Evolutionary conservation across 2,113 vertebrate genomes (phyloP), one percentile per base, ranked within the genome.

Genomic region (Tenrec ecaudatus): DNA sequence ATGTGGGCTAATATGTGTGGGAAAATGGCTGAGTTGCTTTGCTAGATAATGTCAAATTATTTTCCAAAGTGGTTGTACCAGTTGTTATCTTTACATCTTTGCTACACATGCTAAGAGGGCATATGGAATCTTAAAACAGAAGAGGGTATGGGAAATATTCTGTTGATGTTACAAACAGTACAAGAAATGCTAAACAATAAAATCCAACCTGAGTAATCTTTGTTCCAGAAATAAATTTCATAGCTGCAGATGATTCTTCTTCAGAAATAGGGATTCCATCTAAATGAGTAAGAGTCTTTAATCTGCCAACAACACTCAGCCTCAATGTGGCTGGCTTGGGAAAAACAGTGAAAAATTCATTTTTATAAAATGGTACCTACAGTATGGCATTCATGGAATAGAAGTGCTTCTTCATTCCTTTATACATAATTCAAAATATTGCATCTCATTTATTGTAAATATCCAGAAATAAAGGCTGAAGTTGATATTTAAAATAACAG

Each of bases 231-330:
- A 96, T 97, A 81, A 97, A 96, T 66, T 97, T 97, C 91, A 97
- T 75, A 75, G 98, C 97, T 62, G 96, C 95, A 38, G 91, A 75
- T 36, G 95, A 94, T 96, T 99, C 98, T 82, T 98, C 97, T 85
- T 98, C 97, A 68, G 98, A 97, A 92, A 99, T 97, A 62, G 97
- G 57, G n/a, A 93, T 60, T 68, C 96, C 95, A 17, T 99, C 97
- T 86, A 98, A 96, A 79, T 98, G 97, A 66, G 97, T 98, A 91
- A 99, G 98, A 25, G 97, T 97, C 73, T 97, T 98, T 85, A 99
- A 96, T 64, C 95, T 96, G 58, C 98, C 97, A 94, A 98, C 96
- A 83, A 98, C 95, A 71, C 95, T 98, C 95, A 97, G 93, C 40
- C 98, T 98, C 86, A 98, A 95, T 53, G 96, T 96, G 77, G 96